Evolutionary conservation across 1,140 invertebrate species (phyloP), one percentile per base, ranked within the genome.

Genomic region (Drosophila yakuba): DNA sequence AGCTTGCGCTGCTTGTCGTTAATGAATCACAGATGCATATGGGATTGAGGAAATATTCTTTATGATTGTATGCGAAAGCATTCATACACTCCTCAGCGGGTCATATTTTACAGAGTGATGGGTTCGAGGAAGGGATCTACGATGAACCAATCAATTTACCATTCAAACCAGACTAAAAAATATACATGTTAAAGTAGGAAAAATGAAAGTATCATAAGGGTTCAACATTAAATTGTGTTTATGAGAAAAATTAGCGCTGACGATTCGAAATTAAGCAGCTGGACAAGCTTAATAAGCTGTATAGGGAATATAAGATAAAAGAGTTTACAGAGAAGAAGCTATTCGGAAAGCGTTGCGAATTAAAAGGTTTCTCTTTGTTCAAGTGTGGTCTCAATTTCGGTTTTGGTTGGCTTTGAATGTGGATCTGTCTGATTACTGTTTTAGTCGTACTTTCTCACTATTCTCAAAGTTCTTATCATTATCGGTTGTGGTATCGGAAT

Each of bases 381-480:
- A 43, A 38, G 71, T 45, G 58, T 68, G 61, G 20, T 20, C 43
- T 28, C 73, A 61, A 35, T 39, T 69, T 57, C 64, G 48, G 50
- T 68, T 79, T 60, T 77, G 57, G 39, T 66, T 74, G 61, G 47
- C 75, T 74, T 60, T 60, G 59, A 55, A 50, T 75, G 47, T 73
- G 54, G 51, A 47, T 61, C 28, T 32, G 55, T 74, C 51, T 68
- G 57, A 28, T 76, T 91, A 91, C 81, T 91, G 90, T 69, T 91
- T 91, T 48, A 91, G 72, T 61, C 90, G 90, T 85, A 91, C 90
- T 91, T 91, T 91, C 76, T 91, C 90, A 77, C 90, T 91, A 73
- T 91, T 81, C 73, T 91, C 89, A 77, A 91, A 91, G 69, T 91
- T 91, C 74, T 91, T 91, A 91, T 83, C 84, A 74, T 84, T 89